Base-by-base conservation (phyloP, 2,888 invertebrate genomes). In the Alloscopus bannaensis region DNA sequence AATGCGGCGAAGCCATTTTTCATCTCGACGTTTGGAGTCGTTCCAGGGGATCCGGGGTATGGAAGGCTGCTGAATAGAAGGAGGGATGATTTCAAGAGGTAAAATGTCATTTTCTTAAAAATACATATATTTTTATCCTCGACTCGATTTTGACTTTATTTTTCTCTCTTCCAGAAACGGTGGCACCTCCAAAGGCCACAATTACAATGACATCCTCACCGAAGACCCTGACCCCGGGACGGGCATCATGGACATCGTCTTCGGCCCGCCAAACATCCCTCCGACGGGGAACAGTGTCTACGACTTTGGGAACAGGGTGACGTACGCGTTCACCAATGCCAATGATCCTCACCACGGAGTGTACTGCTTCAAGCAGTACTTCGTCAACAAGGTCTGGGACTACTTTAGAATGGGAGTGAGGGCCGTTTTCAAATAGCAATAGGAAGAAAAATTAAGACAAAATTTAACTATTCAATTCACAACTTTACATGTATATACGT, bases 301-400 rank as follows among this genome's bases (percentile, higher is more conserved):
- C 66, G 84, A 86, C 59, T 82, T 86, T 80, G 86, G 86, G 29
- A 86, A 86, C 26, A 62, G 86, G 31, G 80, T 86, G 11, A 84
- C 81, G 0, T 85, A 81, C 22, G 83, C 84, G 1, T 85, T 86
- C 65, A 79, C 81, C 28, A 66, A 83, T 47, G 86, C 86, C 6
- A 84, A 84, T 64, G 86, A 86, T 69, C 83, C 86, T 26, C 80
- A 80, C 45, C 84, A 86, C 60, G 86, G 86, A 22, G 80, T 86
- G 57, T 86, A 86, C 57, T 86, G 86, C 31, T 82, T 84, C 62
- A 86, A 86, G 52, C 86, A 86, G 64, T 86, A 86, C 31, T 64
- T 83, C 36, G 86, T 86, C 22, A 86, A 86, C 65, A 85, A 84
- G 75, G 52, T 86, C 45, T 86, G 86, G 85, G 85, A 86, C 59